Conservation (phyloP, 1,140 invertebrate species). For the Dendroctonus ponderosae region DNA sequence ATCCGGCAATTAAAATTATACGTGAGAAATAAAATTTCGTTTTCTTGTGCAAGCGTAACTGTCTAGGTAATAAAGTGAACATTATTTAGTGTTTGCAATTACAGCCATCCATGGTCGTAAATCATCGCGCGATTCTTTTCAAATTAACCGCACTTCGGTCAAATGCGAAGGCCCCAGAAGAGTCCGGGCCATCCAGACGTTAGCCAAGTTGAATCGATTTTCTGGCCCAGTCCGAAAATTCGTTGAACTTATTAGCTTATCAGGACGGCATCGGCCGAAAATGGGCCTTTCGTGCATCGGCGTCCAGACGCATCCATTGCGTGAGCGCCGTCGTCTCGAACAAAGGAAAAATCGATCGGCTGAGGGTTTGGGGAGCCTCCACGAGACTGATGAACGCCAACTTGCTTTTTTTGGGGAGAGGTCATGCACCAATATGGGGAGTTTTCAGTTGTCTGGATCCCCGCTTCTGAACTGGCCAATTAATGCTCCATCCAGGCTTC, state of each 20-base stretch:
- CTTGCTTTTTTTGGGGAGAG: slow-evolving; percentile 34
- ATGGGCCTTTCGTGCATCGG: slow-evolving; percentile 13
- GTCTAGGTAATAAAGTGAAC: slow-evolving; percentile 1
- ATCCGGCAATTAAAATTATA: slow-evolving; percentile 1
- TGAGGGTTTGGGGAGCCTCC: slow-evolving; percentile 1
- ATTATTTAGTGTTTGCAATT: slow-evolving; percentile 4
- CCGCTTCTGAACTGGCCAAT: slow-evolving; percentile 4
- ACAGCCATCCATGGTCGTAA: slow-evolving; percentile 4
- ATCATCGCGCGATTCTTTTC: not conserved
- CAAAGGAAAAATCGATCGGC: slow-evolving; percentile 34
- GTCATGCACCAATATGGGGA: slow-evolving; percentile 29
- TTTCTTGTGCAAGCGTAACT: slow-evolving; percentile 1
- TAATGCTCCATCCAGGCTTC: slow-evolving; percentile 3
- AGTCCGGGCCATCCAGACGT: too few relatives aligned
- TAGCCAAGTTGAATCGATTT: too few relatives aligned
- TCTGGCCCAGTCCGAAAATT: too few relatives aligned
- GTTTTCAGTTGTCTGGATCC: slow-evolving; percentile 24
- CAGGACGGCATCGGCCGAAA: slow-evolving; percentile 25
- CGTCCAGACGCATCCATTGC: slow-evolving; percentile 23
- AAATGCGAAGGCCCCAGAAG: too few relatives aligned
- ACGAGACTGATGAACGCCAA: slow-evolving; percentile 32
- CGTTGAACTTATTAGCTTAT: slow-evolving; percentile 22
- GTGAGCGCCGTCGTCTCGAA: slow-evolving; percentile 33
- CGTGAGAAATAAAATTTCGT: slow-evolving; percentile 4
- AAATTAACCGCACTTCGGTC: not conserved